A percentile compares a stretch with the other conserved stretches of the same genome.
phyloP scores from a whole-genome alignment of 2,113 vertebrate genomes.

The Actinemys pallida region DNA sequence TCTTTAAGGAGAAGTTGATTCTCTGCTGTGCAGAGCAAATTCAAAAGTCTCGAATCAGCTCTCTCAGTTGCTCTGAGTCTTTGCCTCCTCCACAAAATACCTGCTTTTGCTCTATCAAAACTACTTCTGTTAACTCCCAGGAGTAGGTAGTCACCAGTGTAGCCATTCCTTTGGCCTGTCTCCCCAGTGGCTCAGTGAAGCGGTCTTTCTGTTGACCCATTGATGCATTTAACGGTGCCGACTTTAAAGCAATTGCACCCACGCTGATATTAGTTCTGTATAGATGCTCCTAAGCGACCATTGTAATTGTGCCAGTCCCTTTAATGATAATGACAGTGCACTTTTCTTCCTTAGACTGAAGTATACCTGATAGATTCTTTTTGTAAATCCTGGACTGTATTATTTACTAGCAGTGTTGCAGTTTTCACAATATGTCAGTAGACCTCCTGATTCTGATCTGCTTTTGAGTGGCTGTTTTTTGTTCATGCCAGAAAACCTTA shows the following conservation, averaged over 20 bases:
- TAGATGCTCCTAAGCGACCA: conserved; percentile 7
- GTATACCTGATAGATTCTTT: conserved; percentile 60
- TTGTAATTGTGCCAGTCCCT: not conserved
- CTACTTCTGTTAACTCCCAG: conserved; percentile 16
- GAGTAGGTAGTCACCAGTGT: not conserved
- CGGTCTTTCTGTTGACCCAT: not conserved
- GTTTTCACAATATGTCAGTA: conserved; percentile 67
- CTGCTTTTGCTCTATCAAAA: conserved; percentile 1
- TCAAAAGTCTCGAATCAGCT: not conserved
- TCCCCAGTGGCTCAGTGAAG: not conserved
- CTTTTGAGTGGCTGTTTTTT: conserved; percentile 72
- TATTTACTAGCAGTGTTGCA: conserved; percentile 72
- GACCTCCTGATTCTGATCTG: conserved; percentile 69
- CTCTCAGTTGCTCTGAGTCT: not conserved
- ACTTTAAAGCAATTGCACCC: not conserved
- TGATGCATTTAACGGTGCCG: not conserved
- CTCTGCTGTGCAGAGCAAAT: conserved; percentile 73
- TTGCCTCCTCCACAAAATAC: not conserved
- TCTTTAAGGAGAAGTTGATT: not conserved
- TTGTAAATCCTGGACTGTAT: conserved; percentile 65
- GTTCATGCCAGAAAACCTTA: conserved; percentile 31
- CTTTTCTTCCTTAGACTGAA: conserved; percentile 69
- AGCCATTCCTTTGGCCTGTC: not conserved
- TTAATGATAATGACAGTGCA: conserved; percentile 56
- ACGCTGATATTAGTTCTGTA: not conserved